Evolutionary conservation across 2,113 vertebrate species (phyloP).

Genomic region (Cebidichthys violaceus): DNA sequence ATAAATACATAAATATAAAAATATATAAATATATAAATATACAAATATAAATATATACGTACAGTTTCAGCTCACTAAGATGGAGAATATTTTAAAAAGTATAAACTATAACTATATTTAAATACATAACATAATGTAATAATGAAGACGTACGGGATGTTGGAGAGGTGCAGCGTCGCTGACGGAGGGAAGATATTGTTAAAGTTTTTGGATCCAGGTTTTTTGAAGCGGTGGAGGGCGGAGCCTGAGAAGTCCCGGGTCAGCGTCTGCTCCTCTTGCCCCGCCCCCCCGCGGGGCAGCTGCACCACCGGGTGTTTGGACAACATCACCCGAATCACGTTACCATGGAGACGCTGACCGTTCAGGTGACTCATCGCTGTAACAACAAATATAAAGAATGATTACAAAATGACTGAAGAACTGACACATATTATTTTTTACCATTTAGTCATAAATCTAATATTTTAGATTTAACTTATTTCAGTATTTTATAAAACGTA

Average conservation of each 20-base stretch:
- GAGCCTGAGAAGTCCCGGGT: constrained; percentile 71
- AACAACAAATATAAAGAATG: background rate
- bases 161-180: constrained; percentile 70
- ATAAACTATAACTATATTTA: too few species aligned
- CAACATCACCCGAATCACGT: constrained; percentile 65
- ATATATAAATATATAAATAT: too few species aligned
- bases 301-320: constrained; percentile 70
- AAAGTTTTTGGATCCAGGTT: constrained; percentile 72
- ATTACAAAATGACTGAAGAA: background rate
- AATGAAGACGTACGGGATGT: constrained; percentile 64
- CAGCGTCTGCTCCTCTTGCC: constrained; percentile 60
- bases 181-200: constrained; percentile 75
- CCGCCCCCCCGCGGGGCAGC: constrained; percentile 64
- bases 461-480: too few species aligned
- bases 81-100: too few species aligned
- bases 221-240: constrained; percentile 74
- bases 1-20: too few species aligned
- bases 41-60: too few species aligned
- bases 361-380: constrained; percentile 74
- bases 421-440: background rate
- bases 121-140: too few species aligned
- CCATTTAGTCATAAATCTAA: too few species aligned
- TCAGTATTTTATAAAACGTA: too few species aligned
- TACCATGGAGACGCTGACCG: constrained; percentile 72
- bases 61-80: too few species aligned